Base-by-base conservation (phyloP, 2,888 invertebrate genomes). In the Leptinotarsa juncta region DNA sequence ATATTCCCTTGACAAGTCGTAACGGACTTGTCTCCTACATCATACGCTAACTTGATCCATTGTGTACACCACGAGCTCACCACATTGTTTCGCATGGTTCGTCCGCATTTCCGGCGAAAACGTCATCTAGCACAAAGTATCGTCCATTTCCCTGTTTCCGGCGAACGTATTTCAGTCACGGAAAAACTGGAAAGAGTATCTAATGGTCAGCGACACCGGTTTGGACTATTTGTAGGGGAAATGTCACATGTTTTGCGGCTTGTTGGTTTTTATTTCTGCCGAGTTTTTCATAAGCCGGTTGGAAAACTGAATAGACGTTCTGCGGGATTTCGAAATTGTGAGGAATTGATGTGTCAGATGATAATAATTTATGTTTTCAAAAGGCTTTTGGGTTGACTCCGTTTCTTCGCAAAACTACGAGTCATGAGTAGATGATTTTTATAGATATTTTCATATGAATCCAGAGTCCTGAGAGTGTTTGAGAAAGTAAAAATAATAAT, bases 11-110 rank as follows among this genome's bases (percentile, higher is more conserved):
- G 7, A 10, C 62, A 14, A 62, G 62, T 62, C 42, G 1, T 4
- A 62, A n/a, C n/a, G 10, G 62, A 16, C 62, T 62, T 16, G 75
- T 77, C 67, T 72, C 69, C 77, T 78, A 75, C 74, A 74, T 76
- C 77, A 75, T 74, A 69, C 67, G 23, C 73, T 50, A 65, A 66
- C 71, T 75, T 77, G 73, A 73, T 75, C 75, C 73, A 74, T 80
- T 78, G 78, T 77, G 68, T 74, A 76, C 71, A 77, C 70, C 62
- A 70, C 50, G 70, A 70, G 70, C 72, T 67, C 42, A 76, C 77
- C 78, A 76, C 79, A 77, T 79, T 80, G 78, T 82, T 79, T 70
- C 71, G 70, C 74, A 77, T 75, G 73, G 71, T 73, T 72, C 73
- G 65, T 68, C 75, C 77, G 70, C 75, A 77, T 78, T 80, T 82